A percentile compares a stretch with the other conserved stretches of the same genome.
Conservation (phyloP, 1,140 invertebrate genomes). For the Lordiphosa clarofinis region DNA sequence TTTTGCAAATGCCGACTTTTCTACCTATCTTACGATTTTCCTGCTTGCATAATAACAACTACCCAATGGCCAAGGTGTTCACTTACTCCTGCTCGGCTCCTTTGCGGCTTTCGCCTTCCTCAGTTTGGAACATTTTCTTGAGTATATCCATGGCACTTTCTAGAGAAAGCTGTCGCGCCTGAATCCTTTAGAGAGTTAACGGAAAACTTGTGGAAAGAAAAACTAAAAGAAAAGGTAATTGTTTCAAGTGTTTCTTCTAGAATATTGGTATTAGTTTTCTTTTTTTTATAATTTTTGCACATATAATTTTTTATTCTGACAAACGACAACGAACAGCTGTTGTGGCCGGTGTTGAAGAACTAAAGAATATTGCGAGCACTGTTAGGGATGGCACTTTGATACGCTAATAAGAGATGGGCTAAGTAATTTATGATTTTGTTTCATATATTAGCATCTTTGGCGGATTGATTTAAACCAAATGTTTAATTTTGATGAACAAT, state of each 20-base stretch:
- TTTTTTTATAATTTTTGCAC: neutral
- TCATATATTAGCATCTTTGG: too few species aligned
- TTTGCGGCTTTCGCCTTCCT: constrained; percentile 30
- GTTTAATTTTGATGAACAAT: too few species aligned
- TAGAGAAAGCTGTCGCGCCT: neutral
- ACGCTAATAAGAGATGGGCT: too few species aligned
- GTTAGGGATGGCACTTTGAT: too few species aligned
- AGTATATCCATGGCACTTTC: constrained; percentile 64
- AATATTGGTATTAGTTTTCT: constrained; percentile 6
- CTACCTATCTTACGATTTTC: neutral
- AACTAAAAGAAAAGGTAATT: constrained; percentile 70
- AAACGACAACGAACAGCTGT: constrained; percentile 2
- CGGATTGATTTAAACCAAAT: too few species aligned
- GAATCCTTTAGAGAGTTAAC: constrained; percentile 33
- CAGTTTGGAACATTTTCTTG: constrained; percentile 75
- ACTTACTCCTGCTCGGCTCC: constrained; percentile 69
- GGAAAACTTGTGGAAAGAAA: constrained; percentile 42
- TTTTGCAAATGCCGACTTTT: constrained; percentile 38
- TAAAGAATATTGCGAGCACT: too few species aligned
- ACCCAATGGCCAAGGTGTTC: too few species aligned
- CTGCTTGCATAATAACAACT: constrained; percentile 16
- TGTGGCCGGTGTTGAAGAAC: too few species aligned
- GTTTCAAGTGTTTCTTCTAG: constrained; percentile 1
- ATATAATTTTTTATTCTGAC: constrained; percentile 3
- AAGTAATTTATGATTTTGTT: too few species aligned